Conservation (phyloP, 2,888 invertebrate species). For the Gortyna flavago region DNA sequence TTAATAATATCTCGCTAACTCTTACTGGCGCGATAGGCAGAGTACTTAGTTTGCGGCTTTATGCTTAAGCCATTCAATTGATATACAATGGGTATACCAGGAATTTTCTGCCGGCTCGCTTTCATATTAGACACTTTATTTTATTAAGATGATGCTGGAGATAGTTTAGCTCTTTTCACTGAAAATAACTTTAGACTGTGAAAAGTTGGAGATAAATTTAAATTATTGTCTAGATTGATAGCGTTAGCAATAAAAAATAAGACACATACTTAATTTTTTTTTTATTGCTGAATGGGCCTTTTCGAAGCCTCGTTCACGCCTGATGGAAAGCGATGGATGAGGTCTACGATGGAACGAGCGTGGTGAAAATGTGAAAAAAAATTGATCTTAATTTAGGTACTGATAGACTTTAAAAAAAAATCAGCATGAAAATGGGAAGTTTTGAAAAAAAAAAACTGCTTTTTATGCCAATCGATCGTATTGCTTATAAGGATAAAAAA, state of each 20-base stretch:
- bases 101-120: conserved; percentile 18
- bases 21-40: conserved; percentile 24
- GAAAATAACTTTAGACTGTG: background rate
- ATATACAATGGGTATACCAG: conserved; percentile 22
- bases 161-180: background rate
- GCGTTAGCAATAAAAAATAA: background rate
- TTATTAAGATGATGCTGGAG: background rate
- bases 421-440: too few relatives aligned
- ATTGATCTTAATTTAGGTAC: background rate
- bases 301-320: too few relatives aligned
- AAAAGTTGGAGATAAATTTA: background rate
- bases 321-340: too few relatives aligned
- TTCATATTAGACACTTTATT: conserved; percentile 4
- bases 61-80: conserved; percentile 37
- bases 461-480: too few relatives aligned
- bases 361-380: too few relatives aligned
- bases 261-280: too few relatives aligned
- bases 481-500: too few relatives aligned
- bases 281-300: too few relatives aligned
- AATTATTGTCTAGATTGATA: background rate
- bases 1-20: conserved; percentile 51
- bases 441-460: too few relatives aligned
- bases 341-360: too few relatives aligned
- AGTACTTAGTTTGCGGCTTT: conserved; percentile 13
- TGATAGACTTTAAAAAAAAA: background rate